These are phyloP conservation scores for Oligia latruncula DNA, from an alignment of 2,888 invertebrate genomes.

Conservation along the genomic window DNA sequence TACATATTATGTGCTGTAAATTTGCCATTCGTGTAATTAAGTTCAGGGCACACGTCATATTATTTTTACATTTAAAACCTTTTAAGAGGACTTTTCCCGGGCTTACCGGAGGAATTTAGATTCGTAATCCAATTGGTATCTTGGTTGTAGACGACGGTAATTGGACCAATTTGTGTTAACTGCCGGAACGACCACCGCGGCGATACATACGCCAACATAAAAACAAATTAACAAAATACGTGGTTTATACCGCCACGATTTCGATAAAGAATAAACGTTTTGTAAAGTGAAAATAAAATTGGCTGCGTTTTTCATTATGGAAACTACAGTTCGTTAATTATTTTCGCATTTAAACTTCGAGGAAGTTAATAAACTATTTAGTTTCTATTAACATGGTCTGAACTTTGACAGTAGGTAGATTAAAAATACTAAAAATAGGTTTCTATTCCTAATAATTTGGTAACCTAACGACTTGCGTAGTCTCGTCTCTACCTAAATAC, in stretches of 20 bases:
- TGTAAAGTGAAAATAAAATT: conserved; percentile 41
- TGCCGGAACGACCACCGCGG: conserved; percentile 74
- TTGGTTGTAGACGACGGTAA: conserved; percentile 76
- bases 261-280: conserved; percentile 57
- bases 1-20: conserved; percentile 58
- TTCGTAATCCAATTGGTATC: conserved; percentile 81
- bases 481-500: background rate
- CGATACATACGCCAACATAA: conserved; percentile 66
- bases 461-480: background rate
- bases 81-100: conserved; percentile 66
- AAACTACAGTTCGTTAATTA: conserved; percentile 38
- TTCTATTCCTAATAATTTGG: conserved; percentile 11
- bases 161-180: conserved; percentile 82
- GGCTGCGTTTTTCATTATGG: conserved; percentile 40
- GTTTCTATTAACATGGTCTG: conserved; percentile 23
- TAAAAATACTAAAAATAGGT: background rate
- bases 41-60: conserved; percentile 37
- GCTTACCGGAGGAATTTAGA: conserved; percentile 70
- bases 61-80: conserved; percentile 40
- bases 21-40: conserved; percentile 62
- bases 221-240: conserved; percentile 66
- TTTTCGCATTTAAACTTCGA: conserved; percentile 40
- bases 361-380: conserved; percentile 26
- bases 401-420: conserved; percentile 25
- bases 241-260: conserved; percentile 46